Evolutionary conservation across 2,888 invertebrate species (phyloP).

Genomic region (Lepetodrilus schrolli): DNA sequence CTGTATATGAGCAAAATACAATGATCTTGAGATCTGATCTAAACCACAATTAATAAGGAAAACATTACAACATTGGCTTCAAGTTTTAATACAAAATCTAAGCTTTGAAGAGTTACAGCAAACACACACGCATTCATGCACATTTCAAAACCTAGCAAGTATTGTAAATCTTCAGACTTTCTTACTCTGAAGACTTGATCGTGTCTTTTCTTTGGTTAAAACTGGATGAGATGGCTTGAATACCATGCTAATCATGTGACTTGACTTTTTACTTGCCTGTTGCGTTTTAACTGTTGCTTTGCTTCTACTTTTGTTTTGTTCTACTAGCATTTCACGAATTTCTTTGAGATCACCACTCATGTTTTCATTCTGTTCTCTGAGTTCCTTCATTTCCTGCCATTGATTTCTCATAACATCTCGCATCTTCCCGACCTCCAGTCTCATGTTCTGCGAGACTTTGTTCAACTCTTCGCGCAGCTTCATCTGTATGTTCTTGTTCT

Average conservation of each 20-base stretch:
- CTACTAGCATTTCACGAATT: constrained; percentile 53
- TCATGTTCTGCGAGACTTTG: constrained; percentile 52
- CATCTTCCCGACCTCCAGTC: constrained; percentile 58
- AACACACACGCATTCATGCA: too few species aligned
- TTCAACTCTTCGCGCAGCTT: constrained; percentile 62
- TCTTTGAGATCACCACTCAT: constrained; percentile 60
- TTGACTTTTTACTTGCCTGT: constrained; percentile 39
- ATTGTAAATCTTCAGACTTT: too few species aligned
- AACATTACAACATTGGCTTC: too few species aligned
- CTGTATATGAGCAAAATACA: too few species aligned
- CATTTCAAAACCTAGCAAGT: too few species aligned
- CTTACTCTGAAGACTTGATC: neutral
- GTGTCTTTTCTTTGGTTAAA: constrained; percentile 43
- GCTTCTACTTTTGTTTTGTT: neutral
- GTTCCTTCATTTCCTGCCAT: constrained; percentile 59
- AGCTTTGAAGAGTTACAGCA: too few species aligned
- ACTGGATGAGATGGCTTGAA: constrained; percentile 49
- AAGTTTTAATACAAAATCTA: too few species aligned
- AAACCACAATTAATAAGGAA: too few species aligned
- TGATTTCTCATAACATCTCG: constrained; percentile 61
- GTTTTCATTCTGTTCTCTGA: constrained; percentile 56
- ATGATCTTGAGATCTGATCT: too few species aligned
- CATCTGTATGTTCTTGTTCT: constrained; percentile 51
- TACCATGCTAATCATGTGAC: constrained; percentile 35
- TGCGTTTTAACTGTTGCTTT: neutral